Evolutionary conservation across 2,113 vertebrate genomes (phyloP), one percentile per base, ranked within the genome.

Genomic region (Saimiri boliviensis): DNA sequence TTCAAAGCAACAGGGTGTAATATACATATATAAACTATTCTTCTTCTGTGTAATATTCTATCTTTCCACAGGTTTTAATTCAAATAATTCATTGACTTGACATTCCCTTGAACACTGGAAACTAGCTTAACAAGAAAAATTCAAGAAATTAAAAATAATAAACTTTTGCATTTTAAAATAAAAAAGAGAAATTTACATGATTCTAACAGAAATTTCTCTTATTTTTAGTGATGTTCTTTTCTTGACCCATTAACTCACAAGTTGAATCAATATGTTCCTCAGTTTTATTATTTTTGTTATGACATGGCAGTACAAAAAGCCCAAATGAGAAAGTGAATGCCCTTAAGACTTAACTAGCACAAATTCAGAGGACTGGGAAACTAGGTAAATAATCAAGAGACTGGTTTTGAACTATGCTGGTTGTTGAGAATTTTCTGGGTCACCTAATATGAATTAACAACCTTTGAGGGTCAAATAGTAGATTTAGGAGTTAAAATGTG

Each of bases 211-310:
- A 73, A 60, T 0, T 1, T 37, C 45, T 66, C 63, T 89, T 92
- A 14, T 37, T 89, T 25, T 89, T 37, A 66, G 37, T 92, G 21
- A 63, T 12, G 27, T 27, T 9, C 16, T 63, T 73, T 60, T 63
- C 21, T 4, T 74, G 66, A 63, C 5, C 11, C 14, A 37, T n/a
- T 89, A 27, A 76, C n/a, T 88, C 30, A 45, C 17, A 79, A 79
- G 8, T 73, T 30, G 73, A 49, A 10, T 66, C 52, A 89, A 5
- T 73, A 37, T 54, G 23, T 1, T 60, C 40, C 35, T 94, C 19
- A 35, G 4, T 96, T 92, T 80, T 73, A 27, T 85, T 63, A 85
- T 66, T 95, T 92, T 92, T 84, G 37, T n/a, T 77, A 35, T 73
- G n/a, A 63, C 1, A 20, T 8, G 6, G 37, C 6, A 6, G 52